Conservation (phyloP, 2,797 vertebrate species). For the Margarornis squamiger region DNA sequence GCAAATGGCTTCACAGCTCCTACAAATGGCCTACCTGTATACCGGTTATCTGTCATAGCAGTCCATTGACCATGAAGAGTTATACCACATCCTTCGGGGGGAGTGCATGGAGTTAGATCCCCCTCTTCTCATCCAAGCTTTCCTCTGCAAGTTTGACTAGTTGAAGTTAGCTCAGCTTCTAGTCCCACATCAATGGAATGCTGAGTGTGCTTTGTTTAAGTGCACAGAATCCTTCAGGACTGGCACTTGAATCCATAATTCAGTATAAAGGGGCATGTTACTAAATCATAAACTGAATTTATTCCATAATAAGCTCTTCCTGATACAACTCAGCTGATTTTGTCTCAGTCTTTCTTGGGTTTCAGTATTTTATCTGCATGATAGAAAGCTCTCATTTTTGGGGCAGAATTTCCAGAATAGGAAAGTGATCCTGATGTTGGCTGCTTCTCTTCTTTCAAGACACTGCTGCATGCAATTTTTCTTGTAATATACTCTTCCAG, state of each 20-base stretch:
- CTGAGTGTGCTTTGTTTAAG: neutral
- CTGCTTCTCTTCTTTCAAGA: neutral
- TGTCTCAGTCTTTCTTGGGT: neutral
- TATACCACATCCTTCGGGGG: neutral
- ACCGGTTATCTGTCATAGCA: neutral
- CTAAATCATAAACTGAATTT: neutral
- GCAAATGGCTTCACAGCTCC: constrained; percentile 45
- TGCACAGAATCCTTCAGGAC: neutral
- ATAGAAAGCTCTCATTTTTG: neutral
- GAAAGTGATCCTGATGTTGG: neutral
- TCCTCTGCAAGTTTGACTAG: neutral
- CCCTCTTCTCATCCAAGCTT: neutral
- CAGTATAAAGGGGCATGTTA: neutral
- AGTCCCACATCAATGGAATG: neutral
- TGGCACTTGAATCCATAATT: neutral
- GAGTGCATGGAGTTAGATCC: neutral
- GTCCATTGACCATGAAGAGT: neutral
- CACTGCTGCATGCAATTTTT: neutral
- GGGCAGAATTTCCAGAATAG: neutral
- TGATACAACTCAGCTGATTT: neutral
- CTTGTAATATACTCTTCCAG: constrained; percentile 30
- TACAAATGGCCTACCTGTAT: neutral
- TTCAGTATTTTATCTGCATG: neutral
- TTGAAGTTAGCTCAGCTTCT: neutral
- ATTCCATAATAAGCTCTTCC: neutral